phyloP scores from a whole-genome alignment of 2,888 invertebrate species.

The Allophyes oxyacanthae region DNA sequence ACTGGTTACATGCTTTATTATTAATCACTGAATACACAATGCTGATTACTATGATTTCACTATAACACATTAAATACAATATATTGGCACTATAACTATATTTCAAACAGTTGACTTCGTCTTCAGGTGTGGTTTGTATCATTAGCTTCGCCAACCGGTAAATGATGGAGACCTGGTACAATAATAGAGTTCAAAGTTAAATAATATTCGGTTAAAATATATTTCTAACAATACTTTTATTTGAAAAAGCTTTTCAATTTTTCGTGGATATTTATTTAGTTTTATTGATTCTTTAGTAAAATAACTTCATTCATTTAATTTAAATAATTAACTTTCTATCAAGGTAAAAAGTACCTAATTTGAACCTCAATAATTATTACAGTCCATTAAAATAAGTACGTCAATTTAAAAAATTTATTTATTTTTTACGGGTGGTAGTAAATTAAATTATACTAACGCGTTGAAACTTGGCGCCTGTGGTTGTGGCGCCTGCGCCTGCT shows the following conservation, averaged over 20 bases:
- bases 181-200: too few relatives aligned
- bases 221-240: too few relatives aligned
- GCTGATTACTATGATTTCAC: constrained; percentile 46
- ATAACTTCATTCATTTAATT: too few relatives aligned
- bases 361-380: too few relatives aligned
- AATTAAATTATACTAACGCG: constrained; percentile 68
- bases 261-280: too few relatives aligned
- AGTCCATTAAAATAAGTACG: too few relatives aligned
- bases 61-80: constrained; percentile 30
- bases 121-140: constrained; percentile 57
- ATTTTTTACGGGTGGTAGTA: neutral
- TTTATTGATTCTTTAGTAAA: too few relatives aligned
- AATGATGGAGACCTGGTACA: constrained; percentile 82
- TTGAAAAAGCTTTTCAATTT: neutral
- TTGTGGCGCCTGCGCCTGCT: constrained; percentile 80
- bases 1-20: constrained; percentile 43
- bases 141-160: constrained; percentile 86
- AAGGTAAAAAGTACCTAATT: too few relatives aligned
- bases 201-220: too few relatives aligned
- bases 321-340: too few relatives aligned
- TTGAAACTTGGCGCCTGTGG: constrained; percentile 78
- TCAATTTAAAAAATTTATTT: too few relatives aligned
- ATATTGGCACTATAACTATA: constrained; percentile 27
- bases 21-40: constrained; percentile 37
- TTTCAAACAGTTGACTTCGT: constrained; percentile 53